Conservation (phyloP, 2,888 invertebrate species). For the Baronia brevicornis region DNA sequence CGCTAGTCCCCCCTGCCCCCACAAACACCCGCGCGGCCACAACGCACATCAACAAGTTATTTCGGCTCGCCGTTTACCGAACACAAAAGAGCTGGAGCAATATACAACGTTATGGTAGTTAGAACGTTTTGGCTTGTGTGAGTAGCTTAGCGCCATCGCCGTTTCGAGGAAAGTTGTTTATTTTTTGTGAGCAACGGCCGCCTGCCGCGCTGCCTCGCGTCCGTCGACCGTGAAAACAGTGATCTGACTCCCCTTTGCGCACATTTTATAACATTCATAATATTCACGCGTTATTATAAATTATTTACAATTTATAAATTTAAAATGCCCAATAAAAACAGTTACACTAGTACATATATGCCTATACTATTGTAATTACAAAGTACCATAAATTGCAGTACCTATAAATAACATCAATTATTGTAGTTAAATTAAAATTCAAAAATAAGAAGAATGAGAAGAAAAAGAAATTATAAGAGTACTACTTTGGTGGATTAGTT, state of each 20-base stretch:
- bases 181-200: slow-evolving; percentile 62
- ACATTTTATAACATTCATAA: slow-evolving; percentile 25
- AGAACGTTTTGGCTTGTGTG: slow-evolving; percentile 37
- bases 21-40: slow-evolving; percentile 52
- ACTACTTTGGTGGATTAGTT: too few relatives aligned
- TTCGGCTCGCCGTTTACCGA: slow-evolving; percentile 53
- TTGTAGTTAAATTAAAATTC: too few relatives aligned
- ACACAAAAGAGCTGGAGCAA: slow-evolving; percentile 52
- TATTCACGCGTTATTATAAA: slow-evolving; percentile 16
- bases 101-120: slow-evolving; percentile 34
- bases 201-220: slow-evolving; percentile 57
- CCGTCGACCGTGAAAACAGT: slow-evolving; percentile 65
- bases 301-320: not conserved
- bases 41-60: slow-evolving; percentile 74
- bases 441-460: too few relatives aligned
- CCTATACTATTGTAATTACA: not conserved
- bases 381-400: too few relatives aligned
- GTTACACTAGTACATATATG: not conserved
- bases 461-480: too few relatives aligned
- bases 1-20: slow-evolving; percentile 43
- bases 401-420: too few relatives aligned
- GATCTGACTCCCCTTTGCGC: slow-evolving; percentile 35
- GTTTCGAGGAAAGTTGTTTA: slow-evolving; percentile 72
- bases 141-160: slow-evolving; percentile 67
- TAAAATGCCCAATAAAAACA: not conserved